Base-by-base conservation (phyloP, 2,888 invertebrate genomes). In the Polietes domitor region DNA sequence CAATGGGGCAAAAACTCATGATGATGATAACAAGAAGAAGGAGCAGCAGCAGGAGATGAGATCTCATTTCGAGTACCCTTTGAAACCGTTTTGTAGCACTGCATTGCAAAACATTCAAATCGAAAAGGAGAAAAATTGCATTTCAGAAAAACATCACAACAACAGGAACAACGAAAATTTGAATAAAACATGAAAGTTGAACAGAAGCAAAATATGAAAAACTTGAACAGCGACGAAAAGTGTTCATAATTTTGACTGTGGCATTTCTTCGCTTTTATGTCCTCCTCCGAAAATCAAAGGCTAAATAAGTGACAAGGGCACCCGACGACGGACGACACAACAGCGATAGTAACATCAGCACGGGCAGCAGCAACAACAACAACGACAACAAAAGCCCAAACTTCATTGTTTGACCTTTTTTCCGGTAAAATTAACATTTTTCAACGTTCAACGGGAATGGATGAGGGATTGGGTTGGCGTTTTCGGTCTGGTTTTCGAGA, bases 251-350 rank as follows among this genome's bases (percentile, higher is more conserved):
- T 80, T 79, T 26, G 76, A 75, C 76, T 71, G 15, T 19, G 47
- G 58, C 58, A 58, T 58, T 58, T 58, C 58, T 17, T 26, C 73
- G 37, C 26, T 37, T 28, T 43, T 63, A 55, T 21, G 47, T 41
- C 32, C 50, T 77, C 47, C 17, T 80, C 76, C 77, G 70, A 65
- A 65, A 21, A 65, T 37, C 65, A 65, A 65, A 65, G 41, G 65
- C 80, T 61, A 77, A 80, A 77, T 53, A 77, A 83, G 80, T 83
- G 80, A 80, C 80, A 80, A 83, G 74, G 74, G 74, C 77, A 47
- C 37, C 72, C 58, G 75, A 80, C 71, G 58, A 83, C n/a, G n/a
- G n/a, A n/a, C n/a, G n/a, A n/a, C n/a, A n/a, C 32, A 43, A 73
- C 58, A 76, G 80, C 65, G 28, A 70, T 70, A 80, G 68, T 58